A percentile compares a stretch with the other conserved stretches of the same genome.
phyloP scores from a whole-genome alignment of 1,140 invertebrate species.

The Latrodectus geometricus region DNA sequence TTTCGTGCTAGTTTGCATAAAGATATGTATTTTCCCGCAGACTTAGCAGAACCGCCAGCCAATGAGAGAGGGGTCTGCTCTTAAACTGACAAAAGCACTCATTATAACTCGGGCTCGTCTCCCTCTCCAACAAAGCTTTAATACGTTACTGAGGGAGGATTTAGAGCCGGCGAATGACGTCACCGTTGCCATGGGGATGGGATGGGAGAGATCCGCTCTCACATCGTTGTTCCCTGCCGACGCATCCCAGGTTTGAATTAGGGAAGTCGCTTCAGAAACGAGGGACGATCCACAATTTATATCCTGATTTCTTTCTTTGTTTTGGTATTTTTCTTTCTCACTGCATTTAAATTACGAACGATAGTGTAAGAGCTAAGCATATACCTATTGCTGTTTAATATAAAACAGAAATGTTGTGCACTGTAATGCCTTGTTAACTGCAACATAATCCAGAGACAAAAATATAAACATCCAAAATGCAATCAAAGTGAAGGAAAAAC shows the following conservation, averaged over 20 bases:
- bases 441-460: too few species aligned
- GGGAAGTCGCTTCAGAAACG: background rate
- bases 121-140: slow-evolving; percentile 39
- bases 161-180: slow-evolving; percentile 44
- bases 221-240: slow-evolving; percentile 24
- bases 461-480: too few species aligned
- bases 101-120: slow-evolving; percentile 35
- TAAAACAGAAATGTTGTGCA: too few species aligned
- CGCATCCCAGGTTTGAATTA: slow-evolving; percentile 48
- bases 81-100: slow-evolving; percentile 57
- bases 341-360: background rate
- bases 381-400: too few species aligned
- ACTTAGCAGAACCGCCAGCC: slow-evolving; percentile 36
- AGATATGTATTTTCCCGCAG: slow-evolving; percentile 60
- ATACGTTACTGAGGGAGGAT: slow-evolving; percentile 21
- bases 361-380: too few species aligned
- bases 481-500: too few species aligned
- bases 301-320: background rate
- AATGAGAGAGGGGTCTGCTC: slow-evolving; percentile 29
- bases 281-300: background rate
- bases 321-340: background rate
- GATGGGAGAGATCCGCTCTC: slow-evolving; percentile 30
- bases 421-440: too few species aligned
- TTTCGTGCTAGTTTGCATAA: slow-evolving; percentile 59
- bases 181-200: slow-evolving; percentile 52